These are phyloP conservation scores for Melanargia galathea DNA, from an alignment of 2,888 invertebrate genomes.

Conservation along the genomic window DNA sequence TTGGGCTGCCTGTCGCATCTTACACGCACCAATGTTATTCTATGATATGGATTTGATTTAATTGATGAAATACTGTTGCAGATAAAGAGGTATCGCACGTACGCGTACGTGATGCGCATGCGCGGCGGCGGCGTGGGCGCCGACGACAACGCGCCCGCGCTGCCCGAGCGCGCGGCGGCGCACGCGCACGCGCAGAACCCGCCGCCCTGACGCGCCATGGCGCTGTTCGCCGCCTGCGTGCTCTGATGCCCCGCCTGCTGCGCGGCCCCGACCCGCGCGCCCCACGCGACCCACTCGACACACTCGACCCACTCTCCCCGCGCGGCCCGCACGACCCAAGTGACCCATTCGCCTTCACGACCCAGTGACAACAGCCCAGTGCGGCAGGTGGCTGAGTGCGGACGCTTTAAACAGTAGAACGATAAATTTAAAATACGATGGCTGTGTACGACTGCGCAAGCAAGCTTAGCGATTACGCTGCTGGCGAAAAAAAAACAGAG, in stretches of 20 bases:
- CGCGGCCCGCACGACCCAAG: neutral
- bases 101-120: conserved; percentile 88
- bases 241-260: conserved; percentile 67
- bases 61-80: conserved; percentile 58
- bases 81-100: conserved; percentile 92
- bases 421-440: neutral
- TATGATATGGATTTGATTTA: too few relatives aligned
- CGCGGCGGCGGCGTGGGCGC: conserved; percentile 79
- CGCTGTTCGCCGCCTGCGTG: conserved; percentile 91
- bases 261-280: conserved; percentile 25
- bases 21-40: too few relatives aligned
- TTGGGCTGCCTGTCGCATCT: too few relatives aligned
- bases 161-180: conserved; percentile 82
- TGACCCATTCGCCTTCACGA: too few relatives aligned
- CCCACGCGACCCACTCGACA: neutral
- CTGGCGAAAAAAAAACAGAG: neutral
- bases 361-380: too few relatives aligned
- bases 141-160: conserved; percentile 79
- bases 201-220: conserved; percentile 89
- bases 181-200: conserved; percentile 54
- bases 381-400: neutral
- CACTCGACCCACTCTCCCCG: neutral
- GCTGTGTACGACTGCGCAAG: neutral
- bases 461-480: neutral
- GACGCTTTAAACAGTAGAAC: neutral